Percentiles rank a stretch among this genome's conserved stretches.
Conservation (phyloP, 1,140 invertebrate species). For the Coenobita brevimanus region DNA sequence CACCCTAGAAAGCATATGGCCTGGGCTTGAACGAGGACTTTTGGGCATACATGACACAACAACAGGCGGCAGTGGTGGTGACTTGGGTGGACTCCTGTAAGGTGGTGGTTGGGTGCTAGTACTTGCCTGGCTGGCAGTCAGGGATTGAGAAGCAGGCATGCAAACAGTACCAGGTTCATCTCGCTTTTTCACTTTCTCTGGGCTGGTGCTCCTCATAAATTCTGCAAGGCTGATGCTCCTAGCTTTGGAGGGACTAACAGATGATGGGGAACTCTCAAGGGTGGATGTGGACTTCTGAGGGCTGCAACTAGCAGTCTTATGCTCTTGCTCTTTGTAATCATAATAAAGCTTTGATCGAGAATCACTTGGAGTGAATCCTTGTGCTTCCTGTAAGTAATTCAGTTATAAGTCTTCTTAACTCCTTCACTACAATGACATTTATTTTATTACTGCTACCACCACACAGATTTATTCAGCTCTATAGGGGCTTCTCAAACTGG, state of each 20-base stretch:
- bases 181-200: constrained; percentile 28
- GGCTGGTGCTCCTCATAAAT: constrained; percentile 41
- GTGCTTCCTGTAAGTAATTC: constrained; percentile 58
- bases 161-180: constrained; percentile 5
- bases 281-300: background rate
- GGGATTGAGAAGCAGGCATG: constrained; percentile 13
- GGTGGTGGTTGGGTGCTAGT: too few relatives aligned
- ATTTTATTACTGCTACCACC: too few relatives aligned
- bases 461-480: too few relatives aligned
- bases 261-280: background rate
- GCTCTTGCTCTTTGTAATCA: constrained; percentile 53
- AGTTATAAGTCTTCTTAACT: too few relatives aligned
- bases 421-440: too few relatives aligned
- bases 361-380: constrained; percentile 67
- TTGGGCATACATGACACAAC: constrained; percentile 52
- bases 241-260: constrained; percentile 46
- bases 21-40: constrained; percentile 44
- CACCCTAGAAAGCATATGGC: constrained; percentile 7
- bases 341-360: constrained; percentile 62
- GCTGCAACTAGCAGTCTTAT: background rate
- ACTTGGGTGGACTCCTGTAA: background rate
- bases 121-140: background rate
- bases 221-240: constrained; percentile 48
- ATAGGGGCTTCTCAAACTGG: too few relatives aligned
- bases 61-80: constrained; percentile 34